Evolutionary conservation across 2,797 vertebrate species (phyloP), one percentile per base, ranked within the genome.

Genomic region (Channa striata): DNA sequence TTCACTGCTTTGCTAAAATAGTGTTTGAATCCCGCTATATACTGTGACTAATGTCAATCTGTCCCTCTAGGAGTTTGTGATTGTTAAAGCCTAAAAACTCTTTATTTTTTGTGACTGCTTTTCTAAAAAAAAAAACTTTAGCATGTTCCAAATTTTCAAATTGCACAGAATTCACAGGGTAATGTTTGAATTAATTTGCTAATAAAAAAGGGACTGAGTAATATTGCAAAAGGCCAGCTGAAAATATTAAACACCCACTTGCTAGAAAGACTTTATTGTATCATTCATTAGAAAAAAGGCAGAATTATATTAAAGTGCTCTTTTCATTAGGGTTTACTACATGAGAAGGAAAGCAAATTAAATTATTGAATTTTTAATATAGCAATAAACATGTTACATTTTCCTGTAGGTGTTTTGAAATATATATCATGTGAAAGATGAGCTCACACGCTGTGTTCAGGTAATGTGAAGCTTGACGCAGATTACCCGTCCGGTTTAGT

Each of bases 241-340:
- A 48, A 59, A 52, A 78, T 58, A 64, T 68, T 61, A 61, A 77
- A 82, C 63, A 71, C 65, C 69, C 70, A 72, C 74, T 67, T 62
- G 67, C 74, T 76, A 56, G 36, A 68, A 64, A 68, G 61, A 43
- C 33, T 65, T 36, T 7, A 51, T 70, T 58, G 56, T 58, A 50
- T 56, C 78, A 74, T 81, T 40, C 63, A 72, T 78, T 58, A 74
- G 46, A 51, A 68, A 70, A 68, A 71, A 60, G 53, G 14, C 23
- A 50, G 42, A 71, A 75, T 77, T 73, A 42, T 39, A 72, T 74
- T 77, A 61, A 17, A 36, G 47, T 33, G 53, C 36, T 76, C 25
- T 5, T 19, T 73, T 80, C 47, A 83, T 76, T 57, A 67, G 30
- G n/a, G 39, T 74, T 68, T 37, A 25, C 42, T 21, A 50, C 34